Evolutionary conservation across 2,888 invertebrate species (phyloP).

Genomic region (Agapetus fuscipes): DNA sequence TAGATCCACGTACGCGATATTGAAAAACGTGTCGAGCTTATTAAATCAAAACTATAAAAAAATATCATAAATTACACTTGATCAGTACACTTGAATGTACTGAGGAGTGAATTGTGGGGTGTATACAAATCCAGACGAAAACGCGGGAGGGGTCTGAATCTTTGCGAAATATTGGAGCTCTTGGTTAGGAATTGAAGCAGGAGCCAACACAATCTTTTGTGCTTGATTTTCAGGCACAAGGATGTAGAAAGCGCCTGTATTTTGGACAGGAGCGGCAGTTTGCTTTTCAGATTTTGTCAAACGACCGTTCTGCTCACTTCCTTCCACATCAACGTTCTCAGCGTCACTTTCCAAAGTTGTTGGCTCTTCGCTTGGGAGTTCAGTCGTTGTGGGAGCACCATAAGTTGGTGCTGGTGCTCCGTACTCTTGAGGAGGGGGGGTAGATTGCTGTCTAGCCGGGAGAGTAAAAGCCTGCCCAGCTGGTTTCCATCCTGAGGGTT

Average conservation of each 20-base stretch:
- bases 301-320: constrained; percentile 4
- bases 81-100: constrained; percentile 12
- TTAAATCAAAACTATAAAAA: no score
- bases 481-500: constrained; percentile 40
- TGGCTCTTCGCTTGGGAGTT: constrained; percentile 3
- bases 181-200: constrained; percentile 1
- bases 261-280: background rate
- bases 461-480: constrained; percentile 33
- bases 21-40: no score
- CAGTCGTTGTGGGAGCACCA: no score
- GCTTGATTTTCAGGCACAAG: background rate
- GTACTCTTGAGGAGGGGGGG: constrained; percentile 21
- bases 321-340: constrained; percentile 9
- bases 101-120: constrained; percentile 15
- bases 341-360: constrained; percentile 7
- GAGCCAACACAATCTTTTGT: constrained; percentile 8
- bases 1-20: no score
- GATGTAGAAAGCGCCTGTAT: background rate
- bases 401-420: constrained; percentile 23
- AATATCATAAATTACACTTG: no score
- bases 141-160: constrained; percentile 5
- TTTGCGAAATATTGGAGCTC: constrained; percentile 10
- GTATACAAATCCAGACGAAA: constrained; percentile 5
- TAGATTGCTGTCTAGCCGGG: constrained; percentile 30
- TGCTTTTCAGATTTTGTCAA: constrained; percentile 10